Conservation (phyloP, 2,888 invertebrate species). For the Callyntrura sp. region DNA sequence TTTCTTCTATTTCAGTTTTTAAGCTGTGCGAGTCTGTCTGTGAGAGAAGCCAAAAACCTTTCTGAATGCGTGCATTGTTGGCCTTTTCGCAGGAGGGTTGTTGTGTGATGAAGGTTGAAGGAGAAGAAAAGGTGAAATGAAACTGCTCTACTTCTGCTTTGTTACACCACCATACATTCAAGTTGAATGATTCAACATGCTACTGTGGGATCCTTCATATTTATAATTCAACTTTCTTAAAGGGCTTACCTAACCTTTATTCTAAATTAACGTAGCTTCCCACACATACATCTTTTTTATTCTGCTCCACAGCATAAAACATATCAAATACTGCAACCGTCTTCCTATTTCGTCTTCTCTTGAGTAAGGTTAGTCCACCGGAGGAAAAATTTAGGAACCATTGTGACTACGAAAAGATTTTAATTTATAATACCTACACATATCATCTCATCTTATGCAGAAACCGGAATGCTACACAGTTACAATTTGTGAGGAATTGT, state of each 20-base stretch:
- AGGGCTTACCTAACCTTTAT: background rate
- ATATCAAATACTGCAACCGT: background rate
- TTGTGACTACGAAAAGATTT: slow-evolving; percentile 10
- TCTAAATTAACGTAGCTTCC: background rate
- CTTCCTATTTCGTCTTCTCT: background rate
- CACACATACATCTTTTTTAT: too few relatives aligned
- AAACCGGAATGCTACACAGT: background rate
- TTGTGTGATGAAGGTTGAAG: slow-evolving; percentile 41
- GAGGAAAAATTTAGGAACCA: background rate
- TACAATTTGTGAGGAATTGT: too few relatives aligned
- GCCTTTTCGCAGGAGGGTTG: slow-evolving; percentile 45
- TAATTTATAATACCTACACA: slow-evolving; percentile 18
- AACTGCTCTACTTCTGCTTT: slow-evolving; percentile 57
- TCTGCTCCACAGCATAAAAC: background rate
- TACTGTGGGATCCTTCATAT: background rate
- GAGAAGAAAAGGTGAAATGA: slow-evolving; percentile 38
- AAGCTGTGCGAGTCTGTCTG: too few relatives aligned
- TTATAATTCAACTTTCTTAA: slow-evolving; percentile 10
- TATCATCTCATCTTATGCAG: background rate
- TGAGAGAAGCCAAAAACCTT: slow-evolving; percentile 50
- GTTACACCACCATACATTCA: too few relatives aligned
- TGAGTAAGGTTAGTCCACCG: slow-evolving; percentile 37
- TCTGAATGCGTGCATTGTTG: slow-evolving; percentile 51
- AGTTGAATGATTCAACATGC: slow-evolving; percentile 1
- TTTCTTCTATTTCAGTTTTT: slow-evolving; percentile 18